Percentiles rank a stretch among this genome's conserved stretches.
Conservation (phyloP, 1,140 invertebrate genomes). For the Drosophila kepulauana region DNA sequence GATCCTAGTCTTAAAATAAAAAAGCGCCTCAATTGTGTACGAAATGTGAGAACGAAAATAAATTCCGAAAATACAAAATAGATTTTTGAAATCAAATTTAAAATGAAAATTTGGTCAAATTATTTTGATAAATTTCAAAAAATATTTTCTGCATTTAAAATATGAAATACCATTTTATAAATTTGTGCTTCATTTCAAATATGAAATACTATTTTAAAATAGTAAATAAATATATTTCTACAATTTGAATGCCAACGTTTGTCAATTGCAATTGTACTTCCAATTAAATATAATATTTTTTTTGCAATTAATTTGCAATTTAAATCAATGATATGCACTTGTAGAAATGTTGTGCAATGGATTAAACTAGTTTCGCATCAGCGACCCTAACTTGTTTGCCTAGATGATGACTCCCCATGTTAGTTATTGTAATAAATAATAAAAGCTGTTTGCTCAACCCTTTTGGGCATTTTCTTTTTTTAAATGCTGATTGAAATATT, state of each 20-base stretch:
- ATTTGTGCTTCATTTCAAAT: no score
- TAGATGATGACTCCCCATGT: neutral
- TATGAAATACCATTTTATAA: no score
- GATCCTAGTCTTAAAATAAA: neutral
- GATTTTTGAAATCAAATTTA: neutral
- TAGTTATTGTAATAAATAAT: no score
- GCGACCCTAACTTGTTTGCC: conserved; percentile 40
- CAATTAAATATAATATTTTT: no score
- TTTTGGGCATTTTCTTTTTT: neutral
- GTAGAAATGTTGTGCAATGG: conserved; percentile 60
- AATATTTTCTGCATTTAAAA: no score
- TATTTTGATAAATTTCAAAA: no score
- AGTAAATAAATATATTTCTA: no score
- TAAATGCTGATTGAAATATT: conserved; percentile 19
- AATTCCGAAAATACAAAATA: neutral
- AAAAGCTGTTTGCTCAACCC: conserved; percentile 7
- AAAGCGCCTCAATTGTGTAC: conserved; percentile 11
- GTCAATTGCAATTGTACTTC: neutral
- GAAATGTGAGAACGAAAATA: no score
- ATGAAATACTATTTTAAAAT: no score
- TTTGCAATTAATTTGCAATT: conserved; percentile 18
- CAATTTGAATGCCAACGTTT: no score
- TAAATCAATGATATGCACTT: conserved; percentile 56
- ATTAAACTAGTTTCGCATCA: conserved; percentile 60
- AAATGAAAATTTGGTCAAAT: neutral